A percentile compares a stretch with the other conserved stretches of the same genome.
Conservation (phyloP, 2,888 invertebrate genomes). For the Lasioglossum lativentre region DNA sequence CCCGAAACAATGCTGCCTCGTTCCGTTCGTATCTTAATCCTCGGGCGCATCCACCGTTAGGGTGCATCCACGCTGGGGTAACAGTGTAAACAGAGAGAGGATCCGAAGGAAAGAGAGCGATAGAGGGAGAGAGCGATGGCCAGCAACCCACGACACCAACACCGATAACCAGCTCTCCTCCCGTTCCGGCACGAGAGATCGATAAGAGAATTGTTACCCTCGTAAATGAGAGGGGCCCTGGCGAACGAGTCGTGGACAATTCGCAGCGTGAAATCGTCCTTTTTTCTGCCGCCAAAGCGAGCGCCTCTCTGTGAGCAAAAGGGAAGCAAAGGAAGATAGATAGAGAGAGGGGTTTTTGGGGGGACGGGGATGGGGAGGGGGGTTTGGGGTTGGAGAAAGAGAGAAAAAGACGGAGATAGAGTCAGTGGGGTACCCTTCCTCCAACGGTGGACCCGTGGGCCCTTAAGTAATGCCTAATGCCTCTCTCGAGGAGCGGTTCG, state of each 20-base stretch:
- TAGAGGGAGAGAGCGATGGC: constrained; percentile 2
- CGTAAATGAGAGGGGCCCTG: constrained; percentile 62
- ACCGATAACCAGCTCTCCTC: constrained; percentile 56
- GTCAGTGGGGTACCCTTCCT: constrained; percentile 49
- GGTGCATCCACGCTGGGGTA: background rate
- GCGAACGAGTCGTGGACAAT: constrained; percentile 80
- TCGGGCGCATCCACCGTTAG: constrained; percentile 5
- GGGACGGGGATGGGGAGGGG: too few relatives aligned
- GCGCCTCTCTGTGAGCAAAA: constrained; percentile 48
- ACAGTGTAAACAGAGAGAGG: background rate
- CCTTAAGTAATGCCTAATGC: constrained; percentile 82
- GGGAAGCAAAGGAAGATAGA: constrained; percentile 41
- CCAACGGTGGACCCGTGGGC: constrained; percentile 53
- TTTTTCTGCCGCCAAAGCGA: constrained; percentile 74
- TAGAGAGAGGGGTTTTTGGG: too few relatives aligned
- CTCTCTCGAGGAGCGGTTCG: constrained; percentile 70
- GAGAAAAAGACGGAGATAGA: background rate
- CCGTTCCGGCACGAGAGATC: constrained; percentile 61
- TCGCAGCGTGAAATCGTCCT: constrained; percentile 81
- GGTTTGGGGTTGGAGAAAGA: background rate
- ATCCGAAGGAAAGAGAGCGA: background rate
- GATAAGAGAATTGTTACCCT: constrained; percentile 68
- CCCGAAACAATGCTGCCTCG: constrained; percentile 46
- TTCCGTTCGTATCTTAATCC: constrained; percentile 54
- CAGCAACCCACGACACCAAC: constrained; percentile 25